Base-by-base conservation (phyloP, 2,888 invertebrate genomes). In the Eilema griseolum region DNA sequence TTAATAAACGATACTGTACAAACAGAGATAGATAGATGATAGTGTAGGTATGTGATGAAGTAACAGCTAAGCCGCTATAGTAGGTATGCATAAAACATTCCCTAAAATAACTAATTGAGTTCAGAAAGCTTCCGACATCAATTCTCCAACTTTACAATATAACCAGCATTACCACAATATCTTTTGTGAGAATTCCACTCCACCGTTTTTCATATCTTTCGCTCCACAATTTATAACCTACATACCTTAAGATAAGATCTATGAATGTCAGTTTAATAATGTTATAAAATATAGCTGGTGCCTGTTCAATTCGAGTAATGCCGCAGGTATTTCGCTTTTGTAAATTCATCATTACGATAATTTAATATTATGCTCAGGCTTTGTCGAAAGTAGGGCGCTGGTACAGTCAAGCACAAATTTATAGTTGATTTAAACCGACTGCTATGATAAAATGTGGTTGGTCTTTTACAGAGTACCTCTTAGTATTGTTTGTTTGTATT, bases 261-360 rank as follows among this genome's bases (percentile, higher is more conserved):
- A 76, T 62, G 67, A 78, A 80, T 73, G 77, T 77, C 80, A 74
- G 76, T 73, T 77, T 75, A 82, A 81, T 82, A 78, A 77, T 77
- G 75, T 75, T 73, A 72, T 82, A 82, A 80, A 75, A 77, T 81
- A 80, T 77, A 82, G 71, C 77, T 57, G 7, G 70, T 59, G 72
- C 63, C 69, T 65, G 73, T 80, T 77, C 72, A 78, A 71, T 75
- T 80, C 72, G 41, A 67, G 67, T 61, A 74, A 74, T 75, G 73
- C 76, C 71, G 68, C 74, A 63, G 75, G 73, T 80, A 79, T 79
- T 75, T 73, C 72, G 77, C 81, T 80, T 85, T 83, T 77, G 79
- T 84, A 80, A 84, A 86, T 86, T 86, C 81, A 84, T 85, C 82
- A 83, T 83, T 83, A 84, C 81, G 74, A 82, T 86, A 86, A 86